Evolutionary conservation across 2,888 invertebrate species (phyloP).

Genomic region (Choreutis nemorana): DNA sequence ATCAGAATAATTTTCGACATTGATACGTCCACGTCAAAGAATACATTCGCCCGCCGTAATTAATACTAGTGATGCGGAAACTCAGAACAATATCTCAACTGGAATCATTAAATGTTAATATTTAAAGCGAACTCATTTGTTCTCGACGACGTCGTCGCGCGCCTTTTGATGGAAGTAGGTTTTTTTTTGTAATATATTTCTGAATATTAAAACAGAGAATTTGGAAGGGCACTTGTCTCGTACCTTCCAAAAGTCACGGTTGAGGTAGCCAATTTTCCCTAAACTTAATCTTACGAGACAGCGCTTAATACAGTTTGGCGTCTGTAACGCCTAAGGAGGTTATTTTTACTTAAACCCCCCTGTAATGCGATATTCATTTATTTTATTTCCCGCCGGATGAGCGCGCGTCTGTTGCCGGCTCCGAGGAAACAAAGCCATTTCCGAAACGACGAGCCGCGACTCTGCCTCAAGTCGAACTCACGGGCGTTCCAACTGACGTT

Average conservation of each 20-base stretch:
- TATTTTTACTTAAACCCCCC: conserved; percentile 31
- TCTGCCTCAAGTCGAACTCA: conserved; percentile 2
- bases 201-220: too few species aligned
- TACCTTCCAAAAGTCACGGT: too few species aligned
- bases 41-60: conserved; percentile 6
- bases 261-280: conserved; percentile 24
- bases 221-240: too few species aligned
- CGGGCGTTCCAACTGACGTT: conserved; percentile 6
- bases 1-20: conserved; percentile 28
- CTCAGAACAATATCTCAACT: too few species aligned
- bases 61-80: conserved; percentile 1
- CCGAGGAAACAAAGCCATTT: conserved; percentile 57
- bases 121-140: too few species aligned
- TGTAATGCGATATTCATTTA: conserved; percentile 50
- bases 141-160: too few species aligned
- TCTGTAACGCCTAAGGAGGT: conserved; percentile 20
- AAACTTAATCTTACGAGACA: conserved; percentile 35
- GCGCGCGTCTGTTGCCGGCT: conserved; percentile 27
- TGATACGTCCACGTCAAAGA: conserved; percentile 27
- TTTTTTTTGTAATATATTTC: too few species aligned
- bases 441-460: conserved; percentile 31
- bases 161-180: too few species aligned
- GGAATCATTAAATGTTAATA: too few species aligned
- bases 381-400: conserved; percentile 48
- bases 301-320: conserved; percentile 26